Evolutionary conservation across 1,140 invertebrate species (phyloP), one percentile per base, ranked within the genome.

Genomic region (Caenorhabditis briggsae): DNA sequence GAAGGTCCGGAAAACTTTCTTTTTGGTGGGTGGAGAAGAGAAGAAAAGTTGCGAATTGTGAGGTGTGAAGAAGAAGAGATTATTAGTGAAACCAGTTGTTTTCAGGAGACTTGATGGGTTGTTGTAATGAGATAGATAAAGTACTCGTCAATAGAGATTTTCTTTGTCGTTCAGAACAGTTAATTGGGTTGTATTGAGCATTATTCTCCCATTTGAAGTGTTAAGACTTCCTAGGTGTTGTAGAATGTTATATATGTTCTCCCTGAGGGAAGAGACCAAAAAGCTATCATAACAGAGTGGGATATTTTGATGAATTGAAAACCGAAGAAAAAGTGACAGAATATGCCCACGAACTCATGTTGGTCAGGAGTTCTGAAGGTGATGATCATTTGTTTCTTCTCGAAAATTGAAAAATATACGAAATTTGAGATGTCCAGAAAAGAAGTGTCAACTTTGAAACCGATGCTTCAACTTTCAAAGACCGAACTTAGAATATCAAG

Each of bases 381-480:
- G 33, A 70, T 70, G 64, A 70, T 70, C 64, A 70, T 70, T 70
- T 70, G 64, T 70, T 70, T 70, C 64, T 70, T 70, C n/a, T 25
- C 20, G 12, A 43, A 46, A 43, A 43, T 70, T 25, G 43, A 25
- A n/a, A 46, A 43, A 43, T 43, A 18, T 70, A 70, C 64, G 64
- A 70, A 70, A 70, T 70, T 70, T 70, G 64, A 70, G 33, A 70
- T 46, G 64, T 43, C 18, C 43, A 53, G 11, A 43, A 16, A 46
- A 64, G n/a, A 70, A 46, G 41, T 70, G 33, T 25, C 12, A 70
- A 1, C 43, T 16, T 70, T 14, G 33, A 70, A 64, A 33, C 33
- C 33, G 18, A 11, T 18, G 64, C 43, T 23, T 70, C 50, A 43
- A 9, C 43, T 8, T 46, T 70, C 64, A 70, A 46, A 43, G 33